Evolutionary conservation across 2,888 invertebrate species (phyloP).

Genomic region (Apomyelois bistriatella): DNA sequence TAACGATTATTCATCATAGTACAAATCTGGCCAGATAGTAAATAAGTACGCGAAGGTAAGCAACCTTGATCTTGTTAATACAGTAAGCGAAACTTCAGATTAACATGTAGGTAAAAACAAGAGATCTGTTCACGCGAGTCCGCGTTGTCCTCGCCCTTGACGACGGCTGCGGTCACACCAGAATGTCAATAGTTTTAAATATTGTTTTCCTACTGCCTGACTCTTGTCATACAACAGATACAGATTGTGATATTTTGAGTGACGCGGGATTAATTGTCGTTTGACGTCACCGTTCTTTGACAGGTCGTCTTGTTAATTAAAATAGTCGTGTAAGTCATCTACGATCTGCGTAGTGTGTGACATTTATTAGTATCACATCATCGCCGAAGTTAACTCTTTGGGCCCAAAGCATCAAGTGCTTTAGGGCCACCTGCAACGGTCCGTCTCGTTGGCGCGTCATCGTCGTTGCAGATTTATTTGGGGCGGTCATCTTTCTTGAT

Average conservation of each 20-base stretch:
- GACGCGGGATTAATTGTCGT: background rate
- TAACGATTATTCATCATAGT: too few relatives aligned
- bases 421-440: too few relatives aligned
- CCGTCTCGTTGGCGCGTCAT: too few relatives aligned
- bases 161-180: constrained; percentile 35
- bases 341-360: background rate
- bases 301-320: background rate
- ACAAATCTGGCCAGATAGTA: too few relatives aligned
- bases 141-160: constrained; percentile 46
- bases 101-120: constrained; percentile 7
- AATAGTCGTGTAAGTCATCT: background rate
- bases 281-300: background rate
- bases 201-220: constrained; percentile 28
- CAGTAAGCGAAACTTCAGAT: constrained; percentile 1
- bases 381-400: background rate
- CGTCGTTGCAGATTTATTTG: too few relatives aligned
- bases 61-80: constrained; percentile 4
- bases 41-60: too few relatives aligned
- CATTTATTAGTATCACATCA: background rate
- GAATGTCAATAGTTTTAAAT: constrained; percentile 42
- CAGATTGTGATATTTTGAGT: background rate
- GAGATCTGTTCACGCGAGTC: background rate
- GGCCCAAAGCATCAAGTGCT: too few relatives aligned
- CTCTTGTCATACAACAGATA: background rate
- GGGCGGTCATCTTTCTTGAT: too few relatives aligned